A percentile compares a stretch with the other conserved stretches of the same genome.
Evolutionary conservation across 2,113 vertebrate genomes (phyloP).

Genomic region (Halcyon senegalensis): DNA sequence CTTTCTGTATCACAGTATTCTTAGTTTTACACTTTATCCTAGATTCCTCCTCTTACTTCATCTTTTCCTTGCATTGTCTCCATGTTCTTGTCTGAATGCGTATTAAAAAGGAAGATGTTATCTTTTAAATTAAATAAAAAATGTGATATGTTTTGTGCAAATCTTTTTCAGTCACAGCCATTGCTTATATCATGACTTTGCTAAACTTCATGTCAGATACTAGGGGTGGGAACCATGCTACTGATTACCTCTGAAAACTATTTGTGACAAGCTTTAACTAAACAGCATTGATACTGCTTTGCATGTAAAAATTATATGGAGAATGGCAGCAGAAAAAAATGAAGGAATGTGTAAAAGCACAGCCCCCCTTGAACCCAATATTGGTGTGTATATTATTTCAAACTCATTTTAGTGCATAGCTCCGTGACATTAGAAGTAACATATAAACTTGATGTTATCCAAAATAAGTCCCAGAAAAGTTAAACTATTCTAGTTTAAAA

Average conservation of each 20-base stretch:
- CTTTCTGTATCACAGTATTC: not conserved
- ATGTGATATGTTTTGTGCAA: not conserved
- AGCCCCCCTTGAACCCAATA: rapidly evolving
- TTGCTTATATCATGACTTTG: not conserved
- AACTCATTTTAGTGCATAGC: not conserved
- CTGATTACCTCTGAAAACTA: not conserved
- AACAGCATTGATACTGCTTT: not conserved
- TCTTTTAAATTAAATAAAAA: not conserved
- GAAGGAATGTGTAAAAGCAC: not conserved
- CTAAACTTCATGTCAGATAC: not conserved
- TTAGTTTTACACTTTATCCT: not conserved
- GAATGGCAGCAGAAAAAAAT: not conserved
- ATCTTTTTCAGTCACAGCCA: not conserved
- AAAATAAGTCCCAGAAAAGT: not conserved
- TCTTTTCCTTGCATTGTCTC: not conserved
- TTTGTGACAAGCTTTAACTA: not conserved
- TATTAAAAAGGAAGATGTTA: not conserved
- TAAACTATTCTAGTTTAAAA: not conserved
- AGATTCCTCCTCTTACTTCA: not conserved
- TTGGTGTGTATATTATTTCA: not conserved
- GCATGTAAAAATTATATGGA: not conserved
- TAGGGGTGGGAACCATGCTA: not conserved
- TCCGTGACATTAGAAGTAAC: not conserved
- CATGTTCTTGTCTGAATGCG: not conserved
- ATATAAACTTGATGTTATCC: not conserved